Base-by-base conservation (phyloP, 1,140 invertebrate genomes). In the Eubasilissa regina region DNA sequence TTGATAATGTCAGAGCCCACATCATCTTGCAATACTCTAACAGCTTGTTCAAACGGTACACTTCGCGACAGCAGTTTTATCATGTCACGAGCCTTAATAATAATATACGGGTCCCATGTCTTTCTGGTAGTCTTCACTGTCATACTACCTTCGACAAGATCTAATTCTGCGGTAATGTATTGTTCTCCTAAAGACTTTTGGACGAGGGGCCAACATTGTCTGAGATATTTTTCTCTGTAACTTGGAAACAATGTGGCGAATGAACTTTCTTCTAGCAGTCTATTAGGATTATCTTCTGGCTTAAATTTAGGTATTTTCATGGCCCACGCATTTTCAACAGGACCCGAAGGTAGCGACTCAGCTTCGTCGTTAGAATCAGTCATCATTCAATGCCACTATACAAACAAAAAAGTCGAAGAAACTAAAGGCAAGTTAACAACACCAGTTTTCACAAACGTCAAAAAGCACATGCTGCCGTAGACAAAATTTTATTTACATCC, bases 81-180 rank as follows among this genome's bases (percentile, higher is more conserved):
- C 87, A 99, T 92, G 87, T 99, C 99, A 81, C 98, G 91, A 9
- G 97, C 97, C 89, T 99, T 99, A 9, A 99, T 92, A 58, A 99
- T 97, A 56, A 99, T 96, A 83, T 96, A 99, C 0, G 99, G 99
- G 91, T 99, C 99, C 97, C 97, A 99, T 1, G 98, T 99, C 90
- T 99, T 98, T 68, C 97, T 91, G 0, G 98, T 99, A 0, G 99
- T 99, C 86, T 91, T 92, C 0, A 99, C 98, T 8, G 93, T 94
- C 95, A 99, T 97, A 82, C 94, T 93, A 66, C 99, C 98, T 92
- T 99, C 97, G 3, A 99, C 90, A 0, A 99, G 87, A 91, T 99
- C 98, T 77, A 99, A 87, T 84, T 99, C 97, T 0, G 95, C 96
- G 86, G 95, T 95, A 0, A 99, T 89, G 62, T 92, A 89, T 88